Conservation (phyloP, 2,113 vertebrate genomes). For the Cavia porcellus region DNA sequence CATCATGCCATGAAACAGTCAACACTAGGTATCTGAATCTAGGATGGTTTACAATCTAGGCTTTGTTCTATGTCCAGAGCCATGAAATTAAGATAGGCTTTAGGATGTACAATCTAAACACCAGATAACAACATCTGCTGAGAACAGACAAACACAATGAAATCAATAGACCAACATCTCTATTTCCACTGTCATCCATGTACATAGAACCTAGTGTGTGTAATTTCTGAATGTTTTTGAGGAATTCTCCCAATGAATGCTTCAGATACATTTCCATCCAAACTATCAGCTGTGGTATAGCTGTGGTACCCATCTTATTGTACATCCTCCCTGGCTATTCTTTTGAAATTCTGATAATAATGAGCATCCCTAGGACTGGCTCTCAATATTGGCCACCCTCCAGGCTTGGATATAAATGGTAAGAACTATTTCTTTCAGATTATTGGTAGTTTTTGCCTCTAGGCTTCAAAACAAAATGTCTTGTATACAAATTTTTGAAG, state of each 20-base stretch:
- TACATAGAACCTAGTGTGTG: not conserved
- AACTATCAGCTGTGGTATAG: accelerated
- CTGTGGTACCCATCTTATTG: not conserved
- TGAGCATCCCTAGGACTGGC: not conserved
- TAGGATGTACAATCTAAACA: not conserved
- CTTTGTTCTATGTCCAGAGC: not conserved
- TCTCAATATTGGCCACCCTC: not conserved
- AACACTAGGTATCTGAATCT: not conserved
- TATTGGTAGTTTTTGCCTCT: not conserved
- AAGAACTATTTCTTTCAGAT: not conserved
- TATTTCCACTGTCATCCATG: not conserved
- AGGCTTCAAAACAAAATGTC: not conserved
- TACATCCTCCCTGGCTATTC: not conserved
- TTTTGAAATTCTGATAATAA: not conserved
- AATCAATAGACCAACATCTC: not conserved
- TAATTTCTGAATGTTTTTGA: not conserved
- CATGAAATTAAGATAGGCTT: not conserved
- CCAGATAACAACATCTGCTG: not conserved
- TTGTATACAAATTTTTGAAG: not conserved
- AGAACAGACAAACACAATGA: not conserved
- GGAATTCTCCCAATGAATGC: not conserved
- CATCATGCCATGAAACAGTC: not conserved
- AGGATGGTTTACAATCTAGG: not conserved
- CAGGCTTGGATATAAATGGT: not conserved
- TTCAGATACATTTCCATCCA: not conserved